Conservation (phyloP, 37 sponge, comb jelly and placozoan species). For the Chondrilla cf. caribensis region DNA sequence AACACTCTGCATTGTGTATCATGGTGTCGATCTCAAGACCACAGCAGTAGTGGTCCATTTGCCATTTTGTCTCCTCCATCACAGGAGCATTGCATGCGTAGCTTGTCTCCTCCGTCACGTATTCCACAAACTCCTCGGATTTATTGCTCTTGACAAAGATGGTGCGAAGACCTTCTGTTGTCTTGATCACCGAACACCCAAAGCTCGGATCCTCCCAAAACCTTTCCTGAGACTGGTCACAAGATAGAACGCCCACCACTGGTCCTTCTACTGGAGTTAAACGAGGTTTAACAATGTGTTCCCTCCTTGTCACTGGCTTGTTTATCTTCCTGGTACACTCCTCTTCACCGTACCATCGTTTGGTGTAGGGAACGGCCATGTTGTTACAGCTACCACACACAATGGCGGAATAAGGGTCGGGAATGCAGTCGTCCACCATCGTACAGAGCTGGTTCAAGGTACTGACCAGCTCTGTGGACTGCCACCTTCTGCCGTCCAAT, state of each 20-base stretch:
- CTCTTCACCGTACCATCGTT: background rate
- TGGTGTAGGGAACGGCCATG: background rate
- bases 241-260: background rate
- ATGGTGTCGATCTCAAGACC: background rate
- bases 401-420: background rate
- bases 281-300: background rate
- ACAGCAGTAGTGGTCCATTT: constrained; percentile 13
- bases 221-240: background rate
- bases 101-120: background rate
- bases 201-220: background rate
- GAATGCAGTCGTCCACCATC: background rate
- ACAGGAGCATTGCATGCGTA: background rate
- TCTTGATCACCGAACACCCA: background rate
- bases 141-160: background rate
- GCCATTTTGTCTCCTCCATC: background rate
- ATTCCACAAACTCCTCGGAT: background rate
- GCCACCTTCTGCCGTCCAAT: background rate
- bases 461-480: background rate
- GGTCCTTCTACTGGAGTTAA: background rate
- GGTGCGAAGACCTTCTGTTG: background rate
- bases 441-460: background rate
- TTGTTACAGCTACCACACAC: background rate
- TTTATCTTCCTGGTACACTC: background rate
- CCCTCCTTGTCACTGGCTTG: no score
- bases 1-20: background rate